These are phyloP conservation scores for Lamellibrachia luymesi DNA, from an alignment of 1,140 invertebrate genomes.

Conservation along the genomic window DNA sequence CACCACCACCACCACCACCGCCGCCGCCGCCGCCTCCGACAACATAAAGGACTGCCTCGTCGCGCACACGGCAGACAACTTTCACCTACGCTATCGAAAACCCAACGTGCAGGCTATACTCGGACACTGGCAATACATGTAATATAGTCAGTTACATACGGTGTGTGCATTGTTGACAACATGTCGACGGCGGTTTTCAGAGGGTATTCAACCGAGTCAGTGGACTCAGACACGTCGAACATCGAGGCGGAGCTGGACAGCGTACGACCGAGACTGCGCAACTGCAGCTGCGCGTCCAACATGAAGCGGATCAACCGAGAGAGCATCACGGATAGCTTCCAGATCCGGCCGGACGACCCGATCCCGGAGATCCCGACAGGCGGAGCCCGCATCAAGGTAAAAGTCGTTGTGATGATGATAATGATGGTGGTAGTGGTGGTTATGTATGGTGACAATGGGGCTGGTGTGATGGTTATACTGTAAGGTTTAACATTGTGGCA, in stretches of 20 bases:
- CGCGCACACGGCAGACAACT: not conserved
- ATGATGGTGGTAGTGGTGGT: not conserved
- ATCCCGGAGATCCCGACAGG: conserved; percentile 24
- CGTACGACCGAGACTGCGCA: not conserved
- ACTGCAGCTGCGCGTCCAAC: conserved; percentile 3
- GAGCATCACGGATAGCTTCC: conserved; percentile 22
- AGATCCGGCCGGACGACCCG: conserved; percentile 9
- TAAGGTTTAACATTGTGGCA: not conserved
- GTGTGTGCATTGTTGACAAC: not conserved
- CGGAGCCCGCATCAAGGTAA: conserved; percentile 26
- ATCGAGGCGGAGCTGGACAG: not conserved
- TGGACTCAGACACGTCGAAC: not conserved
- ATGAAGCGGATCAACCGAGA: conserved; percentile 24
- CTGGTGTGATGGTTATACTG: not conserved
- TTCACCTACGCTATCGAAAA: not conserved
- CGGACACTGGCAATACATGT: not conserved
- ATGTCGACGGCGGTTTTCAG: not conserved
- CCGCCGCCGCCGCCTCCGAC: not conserved
- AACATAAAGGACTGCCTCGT: not conserved
- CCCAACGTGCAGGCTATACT: not conserved
- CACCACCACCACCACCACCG: not conserved
- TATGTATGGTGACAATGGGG: not conserved
- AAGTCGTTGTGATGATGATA: not conserved
- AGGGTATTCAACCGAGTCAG: not conserved
- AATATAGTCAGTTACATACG: not conserved